These are phyloP conservation scores for Zeus faber DNA, from an alignment of 2,113 vertebrate species.

Conservation along the genomic window DNA sequence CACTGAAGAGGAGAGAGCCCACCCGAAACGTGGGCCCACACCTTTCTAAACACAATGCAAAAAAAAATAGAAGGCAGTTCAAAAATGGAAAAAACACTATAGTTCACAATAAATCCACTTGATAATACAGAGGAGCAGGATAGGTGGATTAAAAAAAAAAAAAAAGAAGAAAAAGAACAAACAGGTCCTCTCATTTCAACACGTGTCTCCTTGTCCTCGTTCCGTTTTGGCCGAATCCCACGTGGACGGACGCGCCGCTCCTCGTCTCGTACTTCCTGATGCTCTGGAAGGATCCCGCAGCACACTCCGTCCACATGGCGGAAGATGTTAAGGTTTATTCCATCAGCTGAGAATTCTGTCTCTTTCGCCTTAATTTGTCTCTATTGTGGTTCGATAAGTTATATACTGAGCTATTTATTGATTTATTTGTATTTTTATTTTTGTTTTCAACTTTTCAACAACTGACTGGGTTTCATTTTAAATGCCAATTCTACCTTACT, in stretches of 20 bases:
- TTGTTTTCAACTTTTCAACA: constrained; percentile 17
- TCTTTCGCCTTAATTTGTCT: too few relatives aligned
- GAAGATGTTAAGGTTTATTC: constrained; percentile 16
- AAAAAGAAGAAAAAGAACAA: not conserved
- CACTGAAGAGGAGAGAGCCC: constrained; percentile 49
- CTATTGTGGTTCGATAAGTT: too few relatives aligned
- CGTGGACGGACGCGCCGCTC: not conserved
- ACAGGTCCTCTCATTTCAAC: constrained; percentile 13
- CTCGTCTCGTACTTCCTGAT: too few relatives aligned
- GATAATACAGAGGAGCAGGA: not conserved
- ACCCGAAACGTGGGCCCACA: not conserved
- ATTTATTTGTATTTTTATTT: not conserved
- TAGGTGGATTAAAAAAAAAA: too few relatives aligned
- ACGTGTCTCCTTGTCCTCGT: constrained; percentile 10
- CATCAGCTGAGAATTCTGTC: too few relatives aligned
- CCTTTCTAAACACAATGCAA: constrained; percentile 23
- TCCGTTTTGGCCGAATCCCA: constrained; percentile 19
- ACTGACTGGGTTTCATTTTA: too few relatives aligned
- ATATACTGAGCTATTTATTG: constrained; percentile 41
- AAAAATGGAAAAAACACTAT: not conserved
- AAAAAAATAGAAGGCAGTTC: not conserved
- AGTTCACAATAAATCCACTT: constrained; percentile 38
- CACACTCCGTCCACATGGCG: constrained; percentile 42
- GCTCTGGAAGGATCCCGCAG: constrained; percentile 10
- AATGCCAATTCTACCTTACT: constrained; percentile 7